Evolutionary conservation across 2,888 invertebrate genomes (phyloP).

Genomic region (Blastobasis lacticolella): DNA sequence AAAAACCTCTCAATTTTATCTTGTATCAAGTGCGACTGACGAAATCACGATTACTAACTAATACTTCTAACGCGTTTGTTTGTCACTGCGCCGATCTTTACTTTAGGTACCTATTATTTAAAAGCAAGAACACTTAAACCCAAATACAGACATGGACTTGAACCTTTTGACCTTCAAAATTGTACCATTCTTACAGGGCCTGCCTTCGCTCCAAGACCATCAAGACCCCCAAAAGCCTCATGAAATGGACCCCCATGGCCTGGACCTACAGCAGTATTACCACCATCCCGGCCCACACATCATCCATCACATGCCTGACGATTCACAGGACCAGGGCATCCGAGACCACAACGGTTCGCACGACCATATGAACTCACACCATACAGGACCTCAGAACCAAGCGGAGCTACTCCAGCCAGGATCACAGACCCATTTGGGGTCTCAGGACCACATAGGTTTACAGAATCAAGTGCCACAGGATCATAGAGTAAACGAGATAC

Average conservation of each 20-base stretch:
- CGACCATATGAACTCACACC: neutral
- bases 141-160: too few species aligned
- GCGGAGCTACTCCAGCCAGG: neutral
- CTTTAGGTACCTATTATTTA: too few species aligned
- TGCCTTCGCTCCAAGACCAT: constrained; percentile 16
- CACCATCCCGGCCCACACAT: constrained; percentile 29
- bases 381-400: neutral
- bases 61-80: too few species aligned
- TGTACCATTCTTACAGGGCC: constrained; percentile 13
- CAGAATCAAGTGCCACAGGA: neutral
- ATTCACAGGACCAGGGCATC: constrained; percentile 9
- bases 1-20: too few species aligned
- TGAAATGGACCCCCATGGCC: constrained; percentile 22
- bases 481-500: constrained; percentile 5
- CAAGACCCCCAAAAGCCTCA: constrained; percentile 23
- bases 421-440: neutral
- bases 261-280: constrained; percentile 33
- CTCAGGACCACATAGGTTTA: neutral
- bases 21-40: too few species aligned
- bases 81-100: too few species aligned
- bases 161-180: too few species aligned
- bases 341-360: neutral
- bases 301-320: constrained; percentile 8
- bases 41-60: too few species aligned
- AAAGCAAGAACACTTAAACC: too few species aligned